Conservation (phyloP, 2,797 vertebrate genomes). For the Enteromius paludinosus region DNA sequence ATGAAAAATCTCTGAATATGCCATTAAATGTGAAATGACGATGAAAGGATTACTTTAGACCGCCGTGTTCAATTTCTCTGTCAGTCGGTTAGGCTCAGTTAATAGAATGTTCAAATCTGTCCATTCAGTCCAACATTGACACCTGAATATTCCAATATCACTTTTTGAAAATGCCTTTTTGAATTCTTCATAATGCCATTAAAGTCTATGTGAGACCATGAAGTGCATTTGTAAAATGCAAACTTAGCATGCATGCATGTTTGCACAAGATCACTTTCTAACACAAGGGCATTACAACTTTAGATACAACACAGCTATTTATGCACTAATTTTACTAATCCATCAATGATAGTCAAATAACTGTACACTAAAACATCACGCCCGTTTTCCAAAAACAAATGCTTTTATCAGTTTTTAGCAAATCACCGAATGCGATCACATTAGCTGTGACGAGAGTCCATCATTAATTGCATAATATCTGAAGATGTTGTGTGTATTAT, state of each 20-base stretch:
- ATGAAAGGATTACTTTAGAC: constrained; percentile 3
- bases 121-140: constrained; percentile 5
- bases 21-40: background rate
- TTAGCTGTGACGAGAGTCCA: background rate
- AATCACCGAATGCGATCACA: background rate
- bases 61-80: background rate
- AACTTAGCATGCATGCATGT: constrained; percentile 11
- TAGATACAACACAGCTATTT: constrained; percentile 8
- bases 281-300: constrained; percentile 27
- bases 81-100: background rate
- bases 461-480: constrained; percentile 20
- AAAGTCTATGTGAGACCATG: constrained; percentile 24
- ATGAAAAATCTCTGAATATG: constrained; percentile 20
- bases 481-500: constrained; percentile 14
- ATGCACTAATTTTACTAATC: constrained; percentile 4
- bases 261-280: constrained; percentile 11
- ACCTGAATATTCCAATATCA: background rate
- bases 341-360: constrained; percentile 1
- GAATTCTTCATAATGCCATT: background rate
- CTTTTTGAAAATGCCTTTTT: background rate
- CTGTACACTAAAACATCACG: background rate
- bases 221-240: constrained; percentile 17
- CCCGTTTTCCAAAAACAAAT: constrained; percentile 4
- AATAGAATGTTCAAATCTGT: background rate
- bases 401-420: background rate